Evolutionary conservation across 2,888 invertebrate genomes (phyloP), one percentile per base, ranked within the genome.

Genomic region (Stenoptilia bipunctidactyla): DNA sequence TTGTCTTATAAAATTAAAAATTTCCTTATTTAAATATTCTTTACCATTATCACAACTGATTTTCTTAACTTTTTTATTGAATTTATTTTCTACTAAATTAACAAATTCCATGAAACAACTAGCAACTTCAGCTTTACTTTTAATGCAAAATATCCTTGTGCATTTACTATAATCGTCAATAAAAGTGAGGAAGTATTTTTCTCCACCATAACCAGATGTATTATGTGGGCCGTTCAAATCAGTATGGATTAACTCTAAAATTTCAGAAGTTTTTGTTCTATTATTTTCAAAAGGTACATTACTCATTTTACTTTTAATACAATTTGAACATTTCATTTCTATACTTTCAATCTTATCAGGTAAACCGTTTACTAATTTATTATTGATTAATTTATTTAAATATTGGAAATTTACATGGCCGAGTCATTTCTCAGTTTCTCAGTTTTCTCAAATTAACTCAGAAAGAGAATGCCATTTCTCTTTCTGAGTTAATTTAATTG

Each of bases 181-280:
- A 42, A 55, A 57, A 1, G 44, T 50, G 1, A 54, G 8, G 36
- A 56, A 54, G 12, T 53, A 54, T 49, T 51, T 54, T 47, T 51
- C 50, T n/a, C 52, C 53, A 25, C 38, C 20, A 42, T 48, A 43
- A 36, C 54, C 53, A 39, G 41, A 45, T 41, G 50, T 49, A 8
- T 38, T 41, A 43, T 53, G 51, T 38, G 53, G 53, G 1, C 54
- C 53, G 34, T 54, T 55, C 10, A 55, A 36, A 50, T 55, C 51
- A 30, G 53, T 53, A 43, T 55, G 53, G 20, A 53, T 34, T 5
- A 51, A 15, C 36, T 50, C 45, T 39, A 51, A 46, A 36, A 50
- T 44, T 13, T 49, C n/a, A n/a, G n/a, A n/a, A n/a, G n/a, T n/a
- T n/a, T n/a, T n/a, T n/a, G n/a, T n/a, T n/a, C n/a, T n/a, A n/a